These are phyloP conservation scores for Gorilla gorilla DNA, from an alignment of 2,113 vertebrate species.

Conservation along the genomic window DNA sequence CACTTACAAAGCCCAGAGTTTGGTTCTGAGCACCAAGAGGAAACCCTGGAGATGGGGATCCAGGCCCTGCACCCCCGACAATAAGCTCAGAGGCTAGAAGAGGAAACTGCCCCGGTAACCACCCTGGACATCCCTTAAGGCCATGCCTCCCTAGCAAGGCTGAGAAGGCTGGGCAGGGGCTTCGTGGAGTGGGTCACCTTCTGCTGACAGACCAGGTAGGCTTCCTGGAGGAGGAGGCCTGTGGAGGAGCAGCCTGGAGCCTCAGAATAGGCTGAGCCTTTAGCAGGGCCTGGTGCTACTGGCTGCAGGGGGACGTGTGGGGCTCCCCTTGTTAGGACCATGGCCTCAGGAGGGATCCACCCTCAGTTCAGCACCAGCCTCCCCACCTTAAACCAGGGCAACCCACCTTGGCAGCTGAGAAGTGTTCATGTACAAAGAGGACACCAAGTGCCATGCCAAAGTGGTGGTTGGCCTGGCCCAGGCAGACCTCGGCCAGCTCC, in stretches of 20 bases:
- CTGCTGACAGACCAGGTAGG: not conserved
- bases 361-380: not conserved
- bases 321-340: not conserved
- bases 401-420: slow-evolving; percentile 93
- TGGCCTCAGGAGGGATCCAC: not conserved
- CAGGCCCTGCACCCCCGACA: not conserved
- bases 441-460: slow-evolving; percentile 97
- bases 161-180: not conserved
- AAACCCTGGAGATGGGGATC: not conserved
- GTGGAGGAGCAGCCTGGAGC: not conserved
- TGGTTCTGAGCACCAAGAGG: not conserved
- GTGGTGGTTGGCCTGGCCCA: slow-evolving; percentile 97
- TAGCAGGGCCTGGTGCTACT: not conserved
- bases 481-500: slow-evolving; percentile 90
- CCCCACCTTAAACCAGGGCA: not conserved
- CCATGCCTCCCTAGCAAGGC: not conserved
- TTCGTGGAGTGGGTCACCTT: not conserved
- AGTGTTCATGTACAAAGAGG: slow-evolving; percentile 95
- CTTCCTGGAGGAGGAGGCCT: not conserved
- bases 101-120: not conserved
- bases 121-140: not conserved
- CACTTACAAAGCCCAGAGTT: not conserved
- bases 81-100: not conserved
- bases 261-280: not conserved
- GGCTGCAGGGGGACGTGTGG: not conserved